Conservation (phyloP, 2,888 invertebrate species). For the Amitus sp. region DNA sequence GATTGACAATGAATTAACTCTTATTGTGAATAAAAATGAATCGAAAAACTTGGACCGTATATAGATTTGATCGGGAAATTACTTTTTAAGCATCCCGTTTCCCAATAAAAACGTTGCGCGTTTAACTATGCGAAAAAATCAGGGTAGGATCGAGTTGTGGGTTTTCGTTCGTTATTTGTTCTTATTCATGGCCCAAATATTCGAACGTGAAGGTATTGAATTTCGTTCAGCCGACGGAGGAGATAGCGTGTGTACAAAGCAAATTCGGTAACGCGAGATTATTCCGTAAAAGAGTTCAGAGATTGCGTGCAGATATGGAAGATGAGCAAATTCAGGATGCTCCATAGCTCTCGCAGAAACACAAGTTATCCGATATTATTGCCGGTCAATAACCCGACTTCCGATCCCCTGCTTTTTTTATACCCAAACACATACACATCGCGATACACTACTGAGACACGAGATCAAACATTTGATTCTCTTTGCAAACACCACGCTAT, state of each 20-base stretch:
- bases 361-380: slow-evolving; percentile 55
- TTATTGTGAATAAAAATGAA: too few relatives aligned
- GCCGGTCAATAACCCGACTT: slow-evolving; percentile 44
- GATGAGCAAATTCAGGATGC: slow-evolving; percentile 9
- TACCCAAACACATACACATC: too few relatives aligned
- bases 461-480: too few relatives aligned
- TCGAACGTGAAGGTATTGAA: slow-evolving; percentile 13
- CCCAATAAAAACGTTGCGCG: too few relatives aligned
- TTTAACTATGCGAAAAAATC: too few relatives aligned
- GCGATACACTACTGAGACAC: too few relatives aligned
- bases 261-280: slow-evolving; percentile 22
- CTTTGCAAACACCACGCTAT: too few relatives aligned
- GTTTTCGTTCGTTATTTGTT: slow-evolving; percentile 3
- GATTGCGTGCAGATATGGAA: slow-evolving; percentile 9
- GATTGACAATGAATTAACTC: too few relatives aligned
- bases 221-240: slow-evolving; percentile 15
- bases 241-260: slow-evolving; percentile 2
- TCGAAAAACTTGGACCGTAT: too few relatives aligned
- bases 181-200: slow-evolving; percentile 18
- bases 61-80: too few relatives aligned
- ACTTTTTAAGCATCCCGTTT: too few relatives aligned
- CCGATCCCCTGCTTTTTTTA: too few relatives aligned
- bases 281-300: slow-evolving; percentile 10
- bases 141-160: neutral
- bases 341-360: slow-evolving; percentile 43